Evolutionary conservation across 2,797 vertebrate species (phyloP).

Genomic region (Epinephelus malabaricus): DNA sequence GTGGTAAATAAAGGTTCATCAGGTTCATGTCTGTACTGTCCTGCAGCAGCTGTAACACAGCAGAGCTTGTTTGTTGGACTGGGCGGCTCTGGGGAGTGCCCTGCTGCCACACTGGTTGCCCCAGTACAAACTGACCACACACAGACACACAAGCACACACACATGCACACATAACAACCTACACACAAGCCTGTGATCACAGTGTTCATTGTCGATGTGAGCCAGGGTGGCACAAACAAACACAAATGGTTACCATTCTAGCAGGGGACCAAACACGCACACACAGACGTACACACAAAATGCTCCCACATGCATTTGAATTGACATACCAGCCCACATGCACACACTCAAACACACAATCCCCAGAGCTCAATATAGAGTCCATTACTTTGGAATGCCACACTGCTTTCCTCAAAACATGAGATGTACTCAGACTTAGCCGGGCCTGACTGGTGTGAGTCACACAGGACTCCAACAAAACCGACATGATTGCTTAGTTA

Average conservation of each 20-base stretch:
- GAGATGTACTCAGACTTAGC: slow-evolving; percentile 45
- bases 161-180: slow-evolving; percentile 15
- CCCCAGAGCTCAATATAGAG: slow-evolving; percentile 74
- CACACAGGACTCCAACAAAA: slow-evolving; percentile 57
- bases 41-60: slow-evolving; percentile 51
- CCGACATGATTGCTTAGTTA: slow-evolving; percentile 59
- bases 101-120: slow-evolving; percentile 54
- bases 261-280: slow-evolving; percentile 61
- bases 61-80: slow-evolving; percentile 56
- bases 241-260: slow-evolving; percentile 72
- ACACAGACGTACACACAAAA: slow-evolving; percentile 48
- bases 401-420: slow-evolving; percentile 63
- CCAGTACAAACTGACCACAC: slow-evolving; percentile 55
- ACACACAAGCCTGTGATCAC: slow-evolving; percentile 67
- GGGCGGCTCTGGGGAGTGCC: slow-evolving; percentile 51
- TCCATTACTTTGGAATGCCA: slow-evolving; percentile 75
- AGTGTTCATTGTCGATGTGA: slow-evolving; percentile 68
- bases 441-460: slow-evolving; percentile 56
- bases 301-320: slow-evolving; percentile 56
- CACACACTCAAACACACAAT: slow-evolving; percentile 58
- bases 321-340: slow-evolving; percentile 70
- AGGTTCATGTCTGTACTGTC: slow-evolving; percentile 34
- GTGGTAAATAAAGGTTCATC: slow-evolving; percentile 25
- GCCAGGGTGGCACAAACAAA: slow-evolving; percentile 73
- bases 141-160: slow-evolving; percentile 27